Evolutionary conservation across 2,797 vertebrate species (phyloP).

Genomic region (Zalophus californianus): DNA sequence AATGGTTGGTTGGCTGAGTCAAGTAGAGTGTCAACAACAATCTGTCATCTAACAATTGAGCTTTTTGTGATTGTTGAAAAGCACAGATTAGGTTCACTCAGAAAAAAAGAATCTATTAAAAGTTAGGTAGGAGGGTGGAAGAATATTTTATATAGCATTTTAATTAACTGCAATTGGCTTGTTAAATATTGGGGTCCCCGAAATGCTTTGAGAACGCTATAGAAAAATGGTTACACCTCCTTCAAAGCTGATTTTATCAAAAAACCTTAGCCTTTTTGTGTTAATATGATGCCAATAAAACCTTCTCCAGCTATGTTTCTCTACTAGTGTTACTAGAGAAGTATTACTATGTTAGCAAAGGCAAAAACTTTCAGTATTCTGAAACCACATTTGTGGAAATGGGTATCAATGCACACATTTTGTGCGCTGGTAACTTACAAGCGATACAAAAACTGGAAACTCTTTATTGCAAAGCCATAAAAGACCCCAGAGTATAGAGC

Average conservation of each 20-base stretch:
- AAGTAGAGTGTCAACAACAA: conserved; percentile 64
- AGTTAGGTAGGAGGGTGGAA: conserved; percentile 69
- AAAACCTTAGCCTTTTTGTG: background rate
- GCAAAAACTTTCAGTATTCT: background rate
- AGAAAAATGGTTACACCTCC: background rate
- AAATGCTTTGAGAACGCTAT: background rate
- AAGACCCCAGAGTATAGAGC: background rate
- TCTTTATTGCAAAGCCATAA: background rate
- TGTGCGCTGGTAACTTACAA: background rate
- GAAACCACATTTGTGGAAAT: background rate
- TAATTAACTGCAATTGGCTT: conserved; percentile 41
- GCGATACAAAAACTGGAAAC: background rate
- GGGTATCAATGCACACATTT: background rate
- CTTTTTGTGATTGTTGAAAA: conserved; percentile 76
- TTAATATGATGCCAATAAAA: background rate
- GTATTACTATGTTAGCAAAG: background rate
- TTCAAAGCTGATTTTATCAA: background rate
- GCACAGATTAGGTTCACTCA: conserved; percentile 68
- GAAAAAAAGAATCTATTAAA: conserved; percentile 71
- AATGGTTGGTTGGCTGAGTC: conserved; percentile 64
- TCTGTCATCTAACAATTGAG: conserved; percentile 64
- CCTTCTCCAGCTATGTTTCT: background rate
- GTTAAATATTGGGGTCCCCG: conserved; percentile 16
- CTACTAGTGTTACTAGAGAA: background rate
- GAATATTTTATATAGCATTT: conserved; percentile 72